phyloP scores from a whole-genome alignment of 92 coral and sea anemone species.

The Plumapathes pennacea region DNA sequence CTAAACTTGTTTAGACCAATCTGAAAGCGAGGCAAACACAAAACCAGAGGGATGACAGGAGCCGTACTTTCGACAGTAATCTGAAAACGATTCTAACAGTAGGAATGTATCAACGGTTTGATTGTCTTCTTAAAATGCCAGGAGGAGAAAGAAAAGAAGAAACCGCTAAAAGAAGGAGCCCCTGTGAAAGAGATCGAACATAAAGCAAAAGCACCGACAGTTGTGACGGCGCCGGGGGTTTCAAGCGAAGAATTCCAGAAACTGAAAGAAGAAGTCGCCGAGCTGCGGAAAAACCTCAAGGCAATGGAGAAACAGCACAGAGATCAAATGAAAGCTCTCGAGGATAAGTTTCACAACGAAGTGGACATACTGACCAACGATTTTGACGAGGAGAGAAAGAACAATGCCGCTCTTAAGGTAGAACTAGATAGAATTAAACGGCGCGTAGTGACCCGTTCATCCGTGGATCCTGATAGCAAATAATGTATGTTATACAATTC shows the following conservation, averaged over 20 bases:
- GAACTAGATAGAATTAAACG: conserved; percentile 82
- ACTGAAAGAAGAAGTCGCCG: conserved; percentile 61
- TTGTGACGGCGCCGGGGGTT: conserved; percentile 22
- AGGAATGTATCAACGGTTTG: too few relatives aligned
- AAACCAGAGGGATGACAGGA: too few relatives aligned
- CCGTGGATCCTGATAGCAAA: too few relatives aligned
- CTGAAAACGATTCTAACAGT: too few relatives aligned
- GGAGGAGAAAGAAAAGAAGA: conserved; percentile 21
- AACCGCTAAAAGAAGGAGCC: conserved; percentile 11
- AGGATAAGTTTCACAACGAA: conserved; percentile 52
- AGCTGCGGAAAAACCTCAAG: conserved; percentile 47
- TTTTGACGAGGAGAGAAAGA: conserved; percentile 87
- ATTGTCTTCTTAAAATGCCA: too few relatives aligned
- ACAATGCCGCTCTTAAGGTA: conserved; percentile 78
- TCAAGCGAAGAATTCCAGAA: conserved; percentile 53
- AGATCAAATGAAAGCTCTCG: conserved; percentile 59
- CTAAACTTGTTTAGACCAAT: too few relatives aligned
- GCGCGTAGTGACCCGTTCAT: too few relatives aligned
- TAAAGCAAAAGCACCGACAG: conserved; percentile 6
- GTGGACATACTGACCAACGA: conserved; percentile 81
- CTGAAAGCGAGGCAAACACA: too few relatives aligned
- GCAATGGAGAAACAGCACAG: conserved; percentile 70
- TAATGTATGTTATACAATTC: too few relatives aligned
- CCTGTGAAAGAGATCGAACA: conserved; percentile 26
- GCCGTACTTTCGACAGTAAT: too few relatives aligned